Evolutionary conservation across 2,797 vertebrate species (phyloP).

Genomic region (Sparus aurata): DNA sequence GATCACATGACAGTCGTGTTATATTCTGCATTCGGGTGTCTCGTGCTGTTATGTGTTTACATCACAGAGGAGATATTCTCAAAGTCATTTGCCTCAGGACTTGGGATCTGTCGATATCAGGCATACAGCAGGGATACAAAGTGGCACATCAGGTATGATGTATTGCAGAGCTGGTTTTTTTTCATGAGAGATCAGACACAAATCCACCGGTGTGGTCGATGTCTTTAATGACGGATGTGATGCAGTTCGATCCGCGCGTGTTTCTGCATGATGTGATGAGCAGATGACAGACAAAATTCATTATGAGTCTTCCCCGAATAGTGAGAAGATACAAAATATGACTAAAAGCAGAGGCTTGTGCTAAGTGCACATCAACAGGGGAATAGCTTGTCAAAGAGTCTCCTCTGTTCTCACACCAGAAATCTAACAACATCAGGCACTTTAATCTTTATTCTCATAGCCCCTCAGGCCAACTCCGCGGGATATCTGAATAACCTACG

Average conservation of each 20-base stretch:
- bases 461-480: constrained; percentile 20
- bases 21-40: not conserved
- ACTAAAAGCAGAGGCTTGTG: constrained; percentile 8
- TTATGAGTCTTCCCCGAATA: not conserved
- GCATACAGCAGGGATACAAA: constrained; percentile 7
- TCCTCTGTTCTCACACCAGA: constrained; percentile 13
- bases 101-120: constrained; percentile 7
- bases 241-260: not conserved
- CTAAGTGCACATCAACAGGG: not conserved
- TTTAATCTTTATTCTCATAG: constrained; percentile 44
- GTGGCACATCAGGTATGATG: not conserved
- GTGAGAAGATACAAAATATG: constrained; percentile 9
- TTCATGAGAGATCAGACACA: constrained; percentile 6
- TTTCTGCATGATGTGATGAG: not conserved
- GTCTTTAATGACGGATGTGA: not conserved
- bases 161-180: not conserved
- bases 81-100: constrained; percentile 26
- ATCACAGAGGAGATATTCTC: constrained; percentile 6
- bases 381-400: constrained; percentile 2
- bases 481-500: constrained; percentile 29
- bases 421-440: constrained; percentile 29
- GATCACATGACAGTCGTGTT: not conserved
- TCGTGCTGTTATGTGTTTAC: not conserved
- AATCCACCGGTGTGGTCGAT: not conserved
- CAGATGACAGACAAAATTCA: not conserved